phyloP scores from a whole-genome alignment of 2,113 vertebrate species.

The Coptodon rendalli region DNA sequence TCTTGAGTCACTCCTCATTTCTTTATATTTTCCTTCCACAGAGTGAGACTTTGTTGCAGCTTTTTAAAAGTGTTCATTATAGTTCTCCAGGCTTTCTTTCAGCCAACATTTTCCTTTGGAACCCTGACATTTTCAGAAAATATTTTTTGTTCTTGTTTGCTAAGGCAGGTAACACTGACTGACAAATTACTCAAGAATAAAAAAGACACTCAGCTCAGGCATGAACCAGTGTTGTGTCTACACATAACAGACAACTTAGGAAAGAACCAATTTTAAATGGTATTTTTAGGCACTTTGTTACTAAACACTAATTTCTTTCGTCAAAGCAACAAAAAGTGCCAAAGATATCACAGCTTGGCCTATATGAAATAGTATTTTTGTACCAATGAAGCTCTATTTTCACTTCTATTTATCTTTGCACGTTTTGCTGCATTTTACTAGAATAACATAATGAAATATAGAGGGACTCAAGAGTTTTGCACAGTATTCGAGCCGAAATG shows the following conservation, averaged over 20 bases:
- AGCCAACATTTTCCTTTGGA: background rate
- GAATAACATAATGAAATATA: background rate
- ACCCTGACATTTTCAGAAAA: background rate
- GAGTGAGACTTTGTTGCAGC: rapidly evolving
- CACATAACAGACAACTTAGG: background rate
- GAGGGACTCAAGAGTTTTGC: background rate
- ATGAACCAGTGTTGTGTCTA: background rate
- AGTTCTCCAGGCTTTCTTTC: background rate
- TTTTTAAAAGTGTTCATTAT: background rate
- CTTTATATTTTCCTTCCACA: background rate
- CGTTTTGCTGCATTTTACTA: background rate
- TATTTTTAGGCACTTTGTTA: background rate
- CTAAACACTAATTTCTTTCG: background rate
- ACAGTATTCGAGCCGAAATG: background rate
- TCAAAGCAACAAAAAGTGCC: background rate
- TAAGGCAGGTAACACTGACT: background rate
- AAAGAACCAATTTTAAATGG: background rate
- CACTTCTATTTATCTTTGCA: background rate
- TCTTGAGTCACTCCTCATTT: background rate
- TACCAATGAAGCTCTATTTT: background rate
- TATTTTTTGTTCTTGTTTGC: background rate
- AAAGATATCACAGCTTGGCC: background rate
- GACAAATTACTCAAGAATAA: background rate
- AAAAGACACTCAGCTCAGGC: background rate
- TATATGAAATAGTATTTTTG: background rate